Evolutionary conservation across 2,797 vertebrate genomes (phyloP).

Genomic region (Siniperca obscura): DNA sequence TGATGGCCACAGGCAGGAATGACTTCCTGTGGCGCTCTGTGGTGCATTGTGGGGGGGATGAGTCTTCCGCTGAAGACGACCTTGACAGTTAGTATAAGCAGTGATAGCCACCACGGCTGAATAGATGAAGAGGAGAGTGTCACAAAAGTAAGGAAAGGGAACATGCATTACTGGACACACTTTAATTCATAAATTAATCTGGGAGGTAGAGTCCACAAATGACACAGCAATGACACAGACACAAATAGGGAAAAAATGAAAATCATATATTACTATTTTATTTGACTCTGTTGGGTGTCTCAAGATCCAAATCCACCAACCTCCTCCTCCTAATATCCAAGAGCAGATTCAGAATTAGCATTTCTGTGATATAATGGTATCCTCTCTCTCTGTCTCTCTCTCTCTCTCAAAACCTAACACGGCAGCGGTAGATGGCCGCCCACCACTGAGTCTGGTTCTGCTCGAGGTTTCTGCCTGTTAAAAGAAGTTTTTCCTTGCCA

Average conservation of each 20-base stretch:
- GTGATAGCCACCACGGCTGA: neutral
- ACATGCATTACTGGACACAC: neutral
- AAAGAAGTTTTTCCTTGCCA: no score
- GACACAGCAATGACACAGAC: neutral
- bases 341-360: constrained; percentile 10
- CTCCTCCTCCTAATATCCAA: constrained; percentile 5
- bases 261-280: neutral
- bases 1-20: no score
- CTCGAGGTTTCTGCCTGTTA: no score
- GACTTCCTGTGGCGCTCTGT: no score
- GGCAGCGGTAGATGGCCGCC: no score
- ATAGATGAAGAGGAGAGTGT: neutral
- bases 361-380: constrained; percentile 24
- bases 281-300: neutral
- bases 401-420: no score
- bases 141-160: neutral
- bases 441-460: no score
- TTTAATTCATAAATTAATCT: neutral
- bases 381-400: no score
- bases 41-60: no score
- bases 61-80: neutral
- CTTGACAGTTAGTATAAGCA: neutral
- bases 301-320: neutral
- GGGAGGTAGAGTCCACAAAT: neutral
- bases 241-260: neutral